Percentiles rank a stretch among this genome's conserved stretches.
Evolutionary conservation across 2,888 invertebrate genomes (phyloP).

Genomic region (Salticus scenicus): DNA sequence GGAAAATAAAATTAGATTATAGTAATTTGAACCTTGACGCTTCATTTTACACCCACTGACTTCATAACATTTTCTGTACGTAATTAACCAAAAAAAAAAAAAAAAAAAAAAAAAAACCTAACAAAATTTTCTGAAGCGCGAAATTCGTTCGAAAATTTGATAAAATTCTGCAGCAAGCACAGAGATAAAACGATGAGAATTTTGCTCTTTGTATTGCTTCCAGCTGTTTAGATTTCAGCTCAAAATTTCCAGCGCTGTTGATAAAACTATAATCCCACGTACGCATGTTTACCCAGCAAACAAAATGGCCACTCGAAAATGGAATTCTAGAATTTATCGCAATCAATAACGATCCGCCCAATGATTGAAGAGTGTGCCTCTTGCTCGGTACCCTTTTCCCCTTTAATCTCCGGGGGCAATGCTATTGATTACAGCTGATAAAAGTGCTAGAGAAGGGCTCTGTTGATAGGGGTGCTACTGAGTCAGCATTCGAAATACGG

Average conservation of each 20-base stretch:
- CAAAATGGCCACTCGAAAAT: not conserved
- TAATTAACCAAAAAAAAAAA: no score
- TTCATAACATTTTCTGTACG: no score
- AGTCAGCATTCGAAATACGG: not conserved
- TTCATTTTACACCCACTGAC: no score
- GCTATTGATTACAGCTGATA: not conserved
- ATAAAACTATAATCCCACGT: not conserved
- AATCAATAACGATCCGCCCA: constrained; percentile 3
- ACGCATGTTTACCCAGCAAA: not conserved
- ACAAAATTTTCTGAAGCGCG: no score
- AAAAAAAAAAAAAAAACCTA: no score
- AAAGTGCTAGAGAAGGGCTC: not conserved
- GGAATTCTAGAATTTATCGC: constrained; percentile 3
- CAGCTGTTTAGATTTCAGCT: not conserved
- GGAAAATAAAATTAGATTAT: no score
- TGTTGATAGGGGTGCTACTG: not conserved
- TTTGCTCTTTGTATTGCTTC: not conserved
- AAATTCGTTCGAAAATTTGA: no score
- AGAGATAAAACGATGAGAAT: no score
- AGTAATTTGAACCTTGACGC: no score
- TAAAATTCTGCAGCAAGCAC: no score
- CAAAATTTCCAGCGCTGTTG: not conserved
- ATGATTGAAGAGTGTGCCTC: not conserved
- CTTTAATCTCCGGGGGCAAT: not conserved
- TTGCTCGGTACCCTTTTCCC: not conserved